phyloP scores from a whole-genome alignment of 2,797 vertebrate genomes.

The Morelia viridis region DNA sequence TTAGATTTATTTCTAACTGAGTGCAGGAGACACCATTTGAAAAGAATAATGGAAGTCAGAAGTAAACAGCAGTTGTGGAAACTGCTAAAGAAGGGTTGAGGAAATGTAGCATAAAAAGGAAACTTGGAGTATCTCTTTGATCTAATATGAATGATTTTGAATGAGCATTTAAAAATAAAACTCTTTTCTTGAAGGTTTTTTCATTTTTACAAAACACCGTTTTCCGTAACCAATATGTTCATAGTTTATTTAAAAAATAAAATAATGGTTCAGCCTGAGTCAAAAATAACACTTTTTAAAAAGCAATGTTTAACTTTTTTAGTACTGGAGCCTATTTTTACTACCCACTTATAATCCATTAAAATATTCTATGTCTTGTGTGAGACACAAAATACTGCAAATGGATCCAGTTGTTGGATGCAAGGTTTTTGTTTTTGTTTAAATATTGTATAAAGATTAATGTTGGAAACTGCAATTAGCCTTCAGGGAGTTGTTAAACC shows the following conservation, averaged over 20 bases:
- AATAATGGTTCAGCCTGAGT: background rate
- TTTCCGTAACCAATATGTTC: background rate
- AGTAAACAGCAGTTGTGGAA: no score
- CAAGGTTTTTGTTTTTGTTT: background rate
- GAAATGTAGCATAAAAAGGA: no score
- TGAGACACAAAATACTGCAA: background rate
- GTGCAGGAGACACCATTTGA: no score
- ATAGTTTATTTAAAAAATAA: background rate
- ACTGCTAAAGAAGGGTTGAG: no score
- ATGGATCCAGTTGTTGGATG: background rate
- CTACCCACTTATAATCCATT: background rate
- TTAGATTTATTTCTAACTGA: no score
- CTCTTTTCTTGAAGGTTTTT: background rate
- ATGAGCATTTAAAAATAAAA: background rate
- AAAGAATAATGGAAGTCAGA: no score
- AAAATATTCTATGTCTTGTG: background rate
- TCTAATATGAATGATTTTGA: background rate
- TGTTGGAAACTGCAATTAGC: background rate
- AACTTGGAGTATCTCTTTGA: no score
- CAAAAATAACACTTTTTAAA: background rate
- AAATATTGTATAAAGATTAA: background rate
- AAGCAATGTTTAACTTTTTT: background rate
- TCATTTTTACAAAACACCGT: background rate
- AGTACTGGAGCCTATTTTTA: background rate
- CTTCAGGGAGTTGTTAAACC: conserved; percentile 6